Evolutionary conservation across 2,797 vertebrate genomes (phyloP).

Genomic region (Crocodylus rhombifer): DNA sequence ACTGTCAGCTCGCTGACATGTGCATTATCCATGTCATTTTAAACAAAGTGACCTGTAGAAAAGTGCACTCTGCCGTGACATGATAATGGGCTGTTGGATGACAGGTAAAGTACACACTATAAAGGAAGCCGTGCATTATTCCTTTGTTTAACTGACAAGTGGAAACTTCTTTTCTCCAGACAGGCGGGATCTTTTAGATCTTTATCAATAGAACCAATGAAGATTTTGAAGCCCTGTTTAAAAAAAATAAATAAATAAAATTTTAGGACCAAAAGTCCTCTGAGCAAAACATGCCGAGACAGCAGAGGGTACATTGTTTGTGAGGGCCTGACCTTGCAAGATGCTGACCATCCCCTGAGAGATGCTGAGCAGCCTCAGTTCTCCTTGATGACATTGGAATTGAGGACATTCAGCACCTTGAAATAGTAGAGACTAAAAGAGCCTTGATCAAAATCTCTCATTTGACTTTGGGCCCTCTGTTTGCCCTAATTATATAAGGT

Average conservation of each 20-base stretch:
- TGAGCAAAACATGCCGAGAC: neutral
- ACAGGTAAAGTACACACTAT: constrained; percentile 86
- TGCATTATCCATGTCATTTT: constrained; percentile 90
- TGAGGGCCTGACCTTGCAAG: neutral
- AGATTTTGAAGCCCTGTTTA: constrained; percentile 57
- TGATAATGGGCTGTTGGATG: constrained; percentile 90
- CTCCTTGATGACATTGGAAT: neutral
- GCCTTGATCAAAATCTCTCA: constrained; percentile 2
- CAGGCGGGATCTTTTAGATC: constrained; percentile 76
- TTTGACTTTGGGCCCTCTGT: neutral
- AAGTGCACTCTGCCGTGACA: constrained; percentile 85
- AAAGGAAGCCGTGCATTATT: constrained; percentile 80
- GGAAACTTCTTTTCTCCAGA: constrained; percentile 77
- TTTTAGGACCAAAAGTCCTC: constrained; percentile 27
- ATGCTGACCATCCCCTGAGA: neutral
- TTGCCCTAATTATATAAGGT: neutral
- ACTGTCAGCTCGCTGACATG: constrained; percentile 88
- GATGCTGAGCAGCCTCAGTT: neutral
- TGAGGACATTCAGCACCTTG: neutral
- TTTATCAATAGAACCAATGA: constrained; percentile 56
- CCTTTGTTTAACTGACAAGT: constrained; percentile 85
- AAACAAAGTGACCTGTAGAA: constrained; percentile 93
- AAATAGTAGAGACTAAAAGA: constrained; percentile 8
- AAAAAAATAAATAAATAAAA: constrained; percentile 21
- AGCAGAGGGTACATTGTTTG: neutral